Percentiles rank a stretch among this genome's conserved stretches.
Conservation (phyloP, 2,113 vertebrate genomes). For the Cyprinus carpio region DNA sequence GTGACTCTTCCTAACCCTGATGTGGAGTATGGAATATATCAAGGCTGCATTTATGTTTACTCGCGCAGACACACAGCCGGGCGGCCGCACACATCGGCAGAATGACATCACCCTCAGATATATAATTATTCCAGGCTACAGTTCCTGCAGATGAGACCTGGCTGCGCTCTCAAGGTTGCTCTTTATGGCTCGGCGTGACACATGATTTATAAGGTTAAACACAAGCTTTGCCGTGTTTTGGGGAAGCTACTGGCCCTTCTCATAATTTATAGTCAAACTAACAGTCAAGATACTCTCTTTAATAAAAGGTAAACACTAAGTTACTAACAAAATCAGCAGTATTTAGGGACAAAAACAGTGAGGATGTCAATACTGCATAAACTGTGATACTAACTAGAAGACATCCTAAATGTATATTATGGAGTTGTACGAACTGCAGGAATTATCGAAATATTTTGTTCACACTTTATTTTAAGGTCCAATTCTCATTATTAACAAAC, state of each 20-base stretch:
- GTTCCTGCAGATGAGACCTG: constrained; percentile 69
- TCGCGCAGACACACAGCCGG: constrained; percentile 39
- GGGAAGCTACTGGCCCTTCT: background rate
- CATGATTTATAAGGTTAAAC: constrained; percentile 68
- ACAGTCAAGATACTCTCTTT: background rate
- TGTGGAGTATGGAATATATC: constrained; percentile 54
- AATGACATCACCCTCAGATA: constrained; percentile 71
- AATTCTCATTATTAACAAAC: too few species aligned
- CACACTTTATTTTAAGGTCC: too few species aligned
- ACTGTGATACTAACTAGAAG: background rate
- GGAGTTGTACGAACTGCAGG: background rate
- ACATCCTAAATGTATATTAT: background rate
- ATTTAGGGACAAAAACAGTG: background rate
- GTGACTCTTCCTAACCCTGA: constrained; percentile 44
- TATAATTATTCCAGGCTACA: constrained; percentile 72
- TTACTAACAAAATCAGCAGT: background rate
- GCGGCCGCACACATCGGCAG: constrained; percentile 59
- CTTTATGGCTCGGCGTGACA: constrained; percentile 62
- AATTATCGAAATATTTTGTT: background rate
- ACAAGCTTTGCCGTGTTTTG: constrained; percentile 40
- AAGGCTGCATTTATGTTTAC: constrained; percentile 51
- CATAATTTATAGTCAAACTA: background rate
- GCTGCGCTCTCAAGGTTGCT: constrained; percentile 61
- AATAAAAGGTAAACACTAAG: background rate
- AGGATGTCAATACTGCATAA: background rate